Base-by-base conservation (phyloP, 2,888 invertebrate species). In the Cyaniris semiargus region DNA sequence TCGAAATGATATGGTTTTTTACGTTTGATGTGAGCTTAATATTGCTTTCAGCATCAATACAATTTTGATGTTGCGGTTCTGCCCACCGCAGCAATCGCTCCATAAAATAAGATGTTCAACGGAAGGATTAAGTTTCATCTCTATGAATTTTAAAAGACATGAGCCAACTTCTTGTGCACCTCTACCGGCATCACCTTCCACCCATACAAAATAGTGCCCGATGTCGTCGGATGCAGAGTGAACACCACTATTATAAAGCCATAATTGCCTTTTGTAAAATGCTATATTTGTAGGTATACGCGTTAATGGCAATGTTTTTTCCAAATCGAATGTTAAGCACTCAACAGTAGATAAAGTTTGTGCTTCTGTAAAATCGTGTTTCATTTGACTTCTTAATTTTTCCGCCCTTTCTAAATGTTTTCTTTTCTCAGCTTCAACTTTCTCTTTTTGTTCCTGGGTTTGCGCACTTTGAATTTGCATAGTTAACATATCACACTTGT, bases 151-250 rank as follows among this genome's bases (percentile, higher is more conserved):
- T 34, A 34, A 34, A 34, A 34, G 34, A 38, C 76, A 76, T 8
- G 18, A 76, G 6, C 60, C 75, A 13, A 80, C 75, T 75, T 79
- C 79, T 58, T 80, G 78, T 1, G 78, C 71, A 38, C 79, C 79
- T 58, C 76, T 48, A 10, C 79, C 80, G 56, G 81, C 81, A 70
- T 77, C 74, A n/a, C 78, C 76, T 76, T 80, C 82, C 23, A 79
- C 44, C 81, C 81, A 79, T 13, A 79, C 79, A 78, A 34, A 78
- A 34, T 78, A 79, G 38, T 77, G 27, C 6, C 78, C 78, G 34
- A 66, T 60, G 72, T 81, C 75, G 48, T 58, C 70, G 1, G 58
- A 76, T 27, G 60, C 76, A 18, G 75, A n/a, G 70, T 78, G 71
- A 44, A 78, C 31, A 5, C 77, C 77, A 34, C 53, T 56, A 31